Conservation (phyloP, 2,113 vertebrate species). For the Vireo altiloquus region DNA sequence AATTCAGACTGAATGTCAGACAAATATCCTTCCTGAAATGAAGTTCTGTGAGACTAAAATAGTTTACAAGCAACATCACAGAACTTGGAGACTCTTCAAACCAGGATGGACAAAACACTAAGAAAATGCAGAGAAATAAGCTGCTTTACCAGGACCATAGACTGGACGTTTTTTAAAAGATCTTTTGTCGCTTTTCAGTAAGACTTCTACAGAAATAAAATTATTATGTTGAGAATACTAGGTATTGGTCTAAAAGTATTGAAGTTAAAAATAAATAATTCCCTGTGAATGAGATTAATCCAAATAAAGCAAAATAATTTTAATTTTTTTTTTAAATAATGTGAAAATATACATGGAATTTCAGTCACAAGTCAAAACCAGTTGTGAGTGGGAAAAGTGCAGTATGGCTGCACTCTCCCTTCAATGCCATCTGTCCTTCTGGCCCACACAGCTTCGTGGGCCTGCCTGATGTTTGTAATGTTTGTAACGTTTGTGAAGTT, state of each 20-base stretch:
- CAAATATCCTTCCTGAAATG: background rate
- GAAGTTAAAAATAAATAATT: background rate
- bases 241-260: background rate
- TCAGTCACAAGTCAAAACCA: background rate
- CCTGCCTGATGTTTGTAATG: background rate
- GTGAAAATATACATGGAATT: background rate
- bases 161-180: background rate
- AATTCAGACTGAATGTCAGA: background rate
- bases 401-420: background rate
- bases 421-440: background rate
- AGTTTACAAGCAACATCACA: background rate
- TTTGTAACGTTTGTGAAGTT: slow-evolving; percentile 9
- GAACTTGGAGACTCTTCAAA: background rate
- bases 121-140: background rate
- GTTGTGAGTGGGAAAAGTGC: background rate
- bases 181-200: background rate
- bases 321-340: background rate
- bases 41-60: background rate
- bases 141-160: background rate
- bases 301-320: background rate
- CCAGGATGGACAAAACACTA: background rate
- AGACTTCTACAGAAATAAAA: background rate
- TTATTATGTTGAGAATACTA: background rate
- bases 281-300: background rate
- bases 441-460: background rate